Percentiles rank a stretch among this genome's conserved stretches.
Conservation (phyloP, 2,888 invertebrate genomes). For the Zaprionus obscuricornis region DNA sequence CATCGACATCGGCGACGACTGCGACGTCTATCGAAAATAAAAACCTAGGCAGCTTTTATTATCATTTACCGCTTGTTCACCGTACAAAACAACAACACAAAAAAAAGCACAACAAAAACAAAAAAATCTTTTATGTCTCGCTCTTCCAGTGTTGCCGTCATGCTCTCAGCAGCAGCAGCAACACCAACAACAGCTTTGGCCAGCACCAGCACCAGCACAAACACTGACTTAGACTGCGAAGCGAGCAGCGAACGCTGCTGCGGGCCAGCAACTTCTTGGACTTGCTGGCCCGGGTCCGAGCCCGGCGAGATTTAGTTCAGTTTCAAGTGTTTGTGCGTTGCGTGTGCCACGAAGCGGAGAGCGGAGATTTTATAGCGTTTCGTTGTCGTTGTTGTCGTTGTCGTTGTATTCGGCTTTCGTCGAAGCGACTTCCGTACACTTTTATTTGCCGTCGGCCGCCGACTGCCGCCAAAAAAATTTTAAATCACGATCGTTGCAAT, state of each 20-base stretch:
- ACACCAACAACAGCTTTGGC: constrained; percentile 6
- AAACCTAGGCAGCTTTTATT: constrained; percentile 71
- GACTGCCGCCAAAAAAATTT: constrained; percentile 38
- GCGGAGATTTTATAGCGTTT: constrained; percentile 58
- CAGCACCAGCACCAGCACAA: neutral
- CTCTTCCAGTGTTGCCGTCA: neutral
- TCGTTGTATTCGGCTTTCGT: constrained; percentile 44
- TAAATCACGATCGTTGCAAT: constrained; percentile 45
- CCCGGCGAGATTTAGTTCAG: constrained; percentile 81
- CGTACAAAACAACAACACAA: constrained; percentile 45
- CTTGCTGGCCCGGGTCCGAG: constrained; percentile 79
- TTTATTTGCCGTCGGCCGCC: constrained; percentile 64
- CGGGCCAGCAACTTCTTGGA: constrained; percentile 82
- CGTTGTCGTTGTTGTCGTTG: constrained; percentile 36
- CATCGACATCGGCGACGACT: constrained; percentile 9
- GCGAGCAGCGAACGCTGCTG: constrained; percentile 51
- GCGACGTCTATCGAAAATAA: too few species aligned
- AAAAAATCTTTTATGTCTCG: constrained; percentile 42
- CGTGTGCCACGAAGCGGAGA: constrained; percentile 80
- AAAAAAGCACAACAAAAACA: constrained; percentile 14
- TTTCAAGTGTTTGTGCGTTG: constrained; percentile 83
- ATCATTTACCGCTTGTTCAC: constrained; percentile 77
- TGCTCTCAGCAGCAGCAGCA: constrained; percentile 24
- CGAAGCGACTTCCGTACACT: constrained; percentile 69
- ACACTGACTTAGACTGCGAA: constrained; percentile 34